phyloP scores from a whole-genome alignment of 2,797 vertebrate species.

The Pyrocephalus nanus region DNA sequence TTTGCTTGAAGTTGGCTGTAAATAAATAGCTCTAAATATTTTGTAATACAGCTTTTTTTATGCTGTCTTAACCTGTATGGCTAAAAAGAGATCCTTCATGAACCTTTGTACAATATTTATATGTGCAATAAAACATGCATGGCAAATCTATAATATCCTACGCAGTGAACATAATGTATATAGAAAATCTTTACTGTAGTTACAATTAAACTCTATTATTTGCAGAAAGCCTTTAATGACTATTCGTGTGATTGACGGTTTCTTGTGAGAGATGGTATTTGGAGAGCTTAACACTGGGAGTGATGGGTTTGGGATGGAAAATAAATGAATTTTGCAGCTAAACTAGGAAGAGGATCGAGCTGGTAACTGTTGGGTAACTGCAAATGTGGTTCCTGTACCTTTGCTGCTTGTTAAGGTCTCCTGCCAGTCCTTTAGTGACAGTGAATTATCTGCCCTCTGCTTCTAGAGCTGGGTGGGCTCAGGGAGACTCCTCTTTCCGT shows the following conservation, averaged over 20 bases:
- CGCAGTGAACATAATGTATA: conserved; percentile 80
- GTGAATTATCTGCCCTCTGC: not conserved
- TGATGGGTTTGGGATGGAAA: not conserved
- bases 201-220: conserved; percentile 81
- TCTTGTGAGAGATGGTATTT: not conserved
- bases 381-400: not conserved
- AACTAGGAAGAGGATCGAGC: not conserved
- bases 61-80: conserved; percentile 43
- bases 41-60: conserved; percentile 68
- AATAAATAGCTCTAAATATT: conserved; percentile 72
- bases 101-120: conserved; percentile 69
- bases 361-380: not conserved
- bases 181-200: conserved; percentile 71
- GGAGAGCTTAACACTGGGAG: not conserved
- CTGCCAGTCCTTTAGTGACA: rapidly evolving
- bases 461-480: not conserved
- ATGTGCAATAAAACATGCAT: conserved; percentile 72
- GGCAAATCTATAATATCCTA: conserved; percentile 55
- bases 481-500: not conserved
- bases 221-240: conserved; percentile 57
- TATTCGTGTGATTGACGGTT: not conserved
- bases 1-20: conserved; percentile 73
- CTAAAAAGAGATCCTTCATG: conserved; percentile 35
- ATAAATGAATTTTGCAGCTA: not conserved
- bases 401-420: not conserved